These are phyloP conservation scores for Sclerurus mexicanus DNA, from an alignment of 2,113 vertebrate genomes.

Conservation along the genomic window DNA sequence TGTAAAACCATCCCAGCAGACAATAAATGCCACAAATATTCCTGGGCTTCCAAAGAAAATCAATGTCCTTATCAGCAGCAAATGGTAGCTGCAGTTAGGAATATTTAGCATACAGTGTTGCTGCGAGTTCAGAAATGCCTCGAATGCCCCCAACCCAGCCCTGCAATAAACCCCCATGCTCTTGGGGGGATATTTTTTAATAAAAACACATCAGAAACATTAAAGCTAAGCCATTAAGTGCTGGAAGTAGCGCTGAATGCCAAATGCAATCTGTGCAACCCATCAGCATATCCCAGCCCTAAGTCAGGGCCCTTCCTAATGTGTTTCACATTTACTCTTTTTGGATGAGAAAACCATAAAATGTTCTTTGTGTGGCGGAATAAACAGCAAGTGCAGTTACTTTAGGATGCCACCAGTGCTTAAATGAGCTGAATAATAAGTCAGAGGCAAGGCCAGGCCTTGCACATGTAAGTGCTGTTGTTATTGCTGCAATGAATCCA, in stretches of 20 bases:
- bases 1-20: background rate
- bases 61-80: constrained; percentile 48
- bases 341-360: constrained; percentile 39
- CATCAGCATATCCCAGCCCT: constrained; percentile 48
- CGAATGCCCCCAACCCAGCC: background rate
- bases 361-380: background rate
- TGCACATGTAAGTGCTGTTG: fast-evolving
- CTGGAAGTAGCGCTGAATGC: constrained; percentile 35
- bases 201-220: constrained; percentile 69
- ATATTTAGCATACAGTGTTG: constrained; percentile 61
- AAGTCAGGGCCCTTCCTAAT: constrained; percentile 46
- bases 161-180: constrained; percentile 19
- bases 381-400: background rate
- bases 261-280: background rate
- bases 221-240: constrained; percentile 68
- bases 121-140: constrained; percentile 60
- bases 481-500: fast-evolving
- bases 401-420: fast-evolving
- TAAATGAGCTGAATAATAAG: background rate
- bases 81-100: constrained; percentile 60
- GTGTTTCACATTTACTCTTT: constrained; percentile 54
- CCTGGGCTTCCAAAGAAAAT: constrained; percentile 38
- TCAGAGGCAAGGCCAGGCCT: background rate
- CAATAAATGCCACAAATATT: background rate
- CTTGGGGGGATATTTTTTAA: constrained; percentile 61